Evolutionary conservation across 2,797 vertebrate genomes (phyloP).

Genomic region (Pseudochirops cupreus): DNA sequence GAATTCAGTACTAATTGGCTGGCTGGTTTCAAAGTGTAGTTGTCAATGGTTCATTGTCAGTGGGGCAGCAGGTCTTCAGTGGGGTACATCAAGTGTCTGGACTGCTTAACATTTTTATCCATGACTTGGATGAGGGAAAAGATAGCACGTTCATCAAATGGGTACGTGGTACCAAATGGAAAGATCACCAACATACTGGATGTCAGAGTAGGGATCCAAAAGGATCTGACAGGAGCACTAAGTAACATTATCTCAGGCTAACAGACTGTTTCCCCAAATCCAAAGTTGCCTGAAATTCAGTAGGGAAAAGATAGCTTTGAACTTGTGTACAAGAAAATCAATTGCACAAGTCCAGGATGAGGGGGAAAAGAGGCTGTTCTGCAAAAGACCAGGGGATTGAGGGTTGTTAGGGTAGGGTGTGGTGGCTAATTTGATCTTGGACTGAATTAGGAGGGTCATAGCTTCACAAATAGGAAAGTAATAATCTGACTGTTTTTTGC

Average conservation of each 20-base stretch:
- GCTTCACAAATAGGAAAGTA: neutral
- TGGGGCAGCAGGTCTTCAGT: neutral
- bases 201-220: too few relatives aligned
- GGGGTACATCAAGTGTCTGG: too few relatives aligned
- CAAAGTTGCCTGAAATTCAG: neutral
- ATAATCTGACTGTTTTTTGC: neutral
- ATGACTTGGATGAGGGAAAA: neutral
- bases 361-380: neutral
- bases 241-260: neutral
- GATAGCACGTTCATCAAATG: neutral
- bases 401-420: neutral
- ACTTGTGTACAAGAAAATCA: neutral
- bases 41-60: neutral
- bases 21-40: neutral
- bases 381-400: neutral
- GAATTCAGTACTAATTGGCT: neutral
- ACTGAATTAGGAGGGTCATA: neutral
- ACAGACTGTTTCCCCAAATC: neutral
- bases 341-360: neutral
- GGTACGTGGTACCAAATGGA: neutral
- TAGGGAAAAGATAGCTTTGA: neutral
- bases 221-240: too few relatives aligned
- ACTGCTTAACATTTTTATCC: neutral
- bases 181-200: too few relatives aligned
- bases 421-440: neutral